Conservation (phyloP, 2,797 vertebrate species). For the Tragelaphus eurycerus region DNA sequence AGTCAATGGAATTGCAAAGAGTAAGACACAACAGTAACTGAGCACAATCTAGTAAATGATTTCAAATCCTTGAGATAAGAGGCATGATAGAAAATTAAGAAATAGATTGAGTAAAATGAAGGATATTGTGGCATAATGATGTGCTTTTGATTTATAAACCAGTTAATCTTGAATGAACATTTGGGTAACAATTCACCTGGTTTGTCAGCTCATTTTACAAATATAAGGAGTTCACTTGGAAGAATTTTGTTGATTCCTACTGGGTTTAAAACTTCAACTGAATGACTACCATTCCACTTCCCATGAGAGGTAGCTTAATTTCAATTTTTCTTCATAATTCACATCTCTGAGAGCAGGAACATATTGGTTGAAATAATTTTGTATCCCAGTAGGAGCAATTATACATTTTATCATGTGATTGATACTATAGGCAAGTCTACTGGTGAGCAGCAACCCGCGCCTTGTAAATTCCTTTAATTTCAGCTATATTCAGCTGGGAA, state of each 20-base stretch:
- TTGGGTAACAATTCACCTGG: not conserved
- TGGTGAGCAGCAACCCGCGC: not conserved
- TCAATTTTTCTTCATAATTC: constrained; percentile 56
- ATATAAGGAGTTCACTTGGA: not conserved
- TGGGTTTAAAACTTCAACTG: constrained; percentile 55
- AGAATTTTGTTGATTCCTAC: not conserved
- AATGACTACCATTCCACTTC: not conserved
- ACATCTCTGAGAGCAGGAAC: constrained; percentile 12
- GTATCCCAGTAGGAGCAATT: constrained; percentile 58
- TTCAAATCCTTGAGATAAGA: not conserved
- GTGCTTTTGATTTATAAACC: not conserved
- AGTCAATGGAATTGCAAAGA: not conserved
- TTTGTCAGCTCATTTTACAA: not conserved
- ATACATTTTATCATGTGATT: constrained; percentile 54
- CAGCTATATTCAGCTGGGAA: constrained; percentile 50
- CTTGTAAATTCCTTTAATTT: constrained; percentile 68
- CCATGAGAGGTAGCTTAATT: constrained; percentile 19
- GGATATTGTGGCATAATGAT: not conserved
- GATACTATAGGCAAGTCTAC: not conserved
- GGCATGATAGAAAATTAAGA: not conserved
- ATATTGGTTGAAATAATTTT: constrained; percentile 39
- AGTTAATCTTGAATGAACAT: not conserved
- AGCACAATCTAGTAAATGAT: not conserved
- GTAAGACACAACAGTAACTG: not conserved
- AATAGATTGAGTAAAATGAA: not conserved